These are phyloP conservation scores for Uloborus diversus DNA, from an alignment of 1,140 invertebrate genomes.

Conservation along the genomic window DNA sequence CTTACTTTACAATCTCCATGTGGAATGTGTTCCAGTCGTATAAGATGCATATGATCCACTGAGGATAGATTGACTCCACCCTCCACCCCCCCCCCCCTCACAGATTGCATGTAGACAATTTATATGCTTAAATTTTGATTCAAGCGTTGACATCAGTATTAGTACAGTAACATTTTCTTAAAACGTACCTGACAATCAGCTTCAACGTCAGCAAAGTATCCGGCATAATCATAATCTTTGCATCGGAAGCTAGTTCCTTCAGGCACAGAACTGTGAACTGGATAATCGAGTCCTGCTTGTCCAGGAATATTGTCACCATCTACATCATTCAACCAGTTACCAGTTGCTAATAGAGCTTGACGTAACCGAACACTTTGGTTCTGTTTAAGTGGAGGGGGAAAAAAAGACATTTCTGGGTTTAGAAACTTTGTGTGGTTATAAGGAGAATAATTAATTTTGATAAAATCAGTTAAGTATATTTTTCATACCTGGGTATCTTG, in stretches of 20 bases:
- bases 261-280: conserved; percentile 25
- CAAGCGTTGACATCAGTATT: no score
- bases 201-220: conserved; percentile 58
- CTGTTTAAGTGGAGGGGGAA: neutral
- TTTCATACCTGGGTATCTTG: neutral
- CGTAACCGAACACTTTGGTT: neutral
- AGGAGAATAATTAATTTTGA: neutral
- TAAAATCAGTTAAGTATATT: neutral
- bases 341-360: neutral
- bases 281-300: conserved; percentile 43
- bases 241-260: conserved; percentile 42
- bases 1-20: no score
- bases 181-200: conserved; percentile 57
- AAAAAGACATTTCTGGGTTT: no score
- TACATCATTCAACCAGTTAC: conserved; percentile 31
- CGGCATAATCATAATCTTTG: conserved; percentile 49
- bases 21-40: no score
- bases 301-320: conserved; percentile 54
- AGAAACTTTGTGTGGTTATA: no score
- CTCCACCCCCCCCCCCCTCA: no score
- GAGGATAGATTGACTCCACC: no score
- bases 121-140: no score
- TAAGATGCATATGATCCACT: no score
- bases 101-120: no score
- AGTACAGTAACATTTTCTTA: no score